Evolutionary conservation across 2,888 invertebrate species (phyloP).

Genomic region (Polyommatus iphigenia): DNA sequence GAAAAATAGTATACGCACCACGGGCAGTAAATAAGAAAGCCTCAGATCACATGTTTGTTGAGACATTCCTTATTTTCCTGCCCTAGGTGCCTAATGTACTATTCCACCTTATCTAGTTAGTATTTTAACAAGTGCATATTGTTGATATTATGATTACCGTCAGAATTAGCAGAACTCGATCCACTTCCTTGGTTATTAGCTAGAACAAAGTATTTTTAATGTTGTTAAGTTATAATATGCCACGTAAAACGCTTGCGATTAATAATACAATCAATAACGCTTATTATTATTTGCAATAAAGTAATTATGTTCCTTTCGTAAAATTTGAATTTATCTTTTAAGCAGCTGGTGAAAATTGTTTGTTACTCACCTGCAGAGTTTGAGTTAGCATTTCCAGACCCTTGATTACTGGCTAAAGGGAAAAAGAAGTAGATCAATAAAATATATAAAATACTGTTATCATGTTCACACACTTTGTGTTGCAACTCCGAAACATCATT

Average conservation of each 20-base stretch:
- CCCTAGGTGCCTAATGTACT: no score
- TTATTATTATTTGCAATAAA: neutral
- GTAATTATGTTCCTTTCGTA: no score
- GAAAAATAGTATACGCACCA: no score
- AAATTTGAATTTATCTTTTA: no score
- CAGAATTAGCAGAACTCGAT: slow-evolving; percentile 25
- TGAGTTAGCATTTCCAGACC: slow-evolving; percentile 7
- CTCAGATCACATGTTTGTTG: no score
- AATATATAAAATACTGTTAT: neutral
- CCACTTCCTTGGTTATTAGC: slow-evolving; percentile 29
- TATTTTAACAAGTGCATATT: neutral
- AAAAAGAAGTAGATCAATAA: neutral
- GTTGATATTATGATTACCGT: neutral
- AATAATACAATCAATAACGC: no score
- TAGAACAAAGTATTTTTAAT: slow-evolving; percentile 1
- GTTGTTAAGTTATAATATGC: neutral
- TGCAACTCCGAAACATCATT: neutral
- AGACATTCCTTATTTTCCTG: no score
- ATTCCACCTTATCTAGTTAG: no score
- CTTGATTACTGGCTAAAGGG: neutral
- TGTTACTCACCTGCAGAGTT: slow-evolving; percentile 19
- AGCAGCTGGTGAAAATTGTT: neutral
- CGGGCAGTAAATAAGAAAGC: no score
- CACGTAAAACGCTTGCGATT: no score
- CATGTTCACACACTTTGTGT: neutral